Base-by-base conservation (phyloP, 2,888 invertebrate genomes). In the Tortricodes alternella region DNA sequence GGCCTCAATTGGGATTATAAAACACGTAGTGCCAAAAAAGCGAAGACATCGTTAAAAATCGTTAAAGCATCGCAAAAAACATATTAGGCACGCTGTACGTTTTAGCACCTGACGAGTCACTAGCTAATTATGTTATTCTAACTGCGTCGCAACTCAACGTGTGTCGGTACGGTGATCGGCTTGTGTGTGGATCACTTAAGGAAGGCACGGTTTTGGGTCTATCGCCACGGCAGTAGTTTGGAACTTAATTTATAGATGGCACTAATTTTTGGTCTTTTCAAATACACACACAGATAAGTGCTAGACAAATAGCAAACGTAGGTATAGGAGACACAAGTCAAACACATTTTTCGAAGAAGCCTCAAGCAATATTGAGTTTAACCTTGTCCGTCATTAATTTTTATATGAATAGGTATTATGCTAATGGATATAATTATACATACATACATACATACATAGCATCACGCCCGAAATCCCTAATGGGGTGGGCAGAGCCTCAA, bases 1-100 rank as follows among this genome's bases (percentile, higher is more conserved):
- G 61, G 77, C 86, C 87, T 83, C 88, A 89, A 89, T 89, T 87
- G 88, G 79, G 76, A 75, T 66, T 78, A 83, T 85, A 80, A 85
- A 87, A 82, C 76, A 80, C 65, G 71, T 67, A 76, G 71, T 77
- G 76, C 76, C 76, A 81, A 85, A 87, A 85, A 84, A 84, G 70
- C 70, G 76, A 82, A 83, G 79, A 80, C 78, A 76, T 85, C 84
- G 81, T 85, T 84, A 85, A 72, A 35, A 5, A 16, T 16, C 5
- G 38, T 19, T 24, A 34, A 34, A 8, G 29, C 18, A 24, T 8
- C 9, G 15, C 74, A 80, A 85, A 85, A 85, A 83, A 78, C 62
- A 60, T 73, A 80, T 85, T 74, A 70, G 83, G 69, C 69, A 78
- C 67, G 82, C 73, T 59, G 57, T 59, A 53, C 60, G 51, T 56